Conservation (phyloP, 2,888 invertebrate species). For the Rhagonycha fulva region DNA sequence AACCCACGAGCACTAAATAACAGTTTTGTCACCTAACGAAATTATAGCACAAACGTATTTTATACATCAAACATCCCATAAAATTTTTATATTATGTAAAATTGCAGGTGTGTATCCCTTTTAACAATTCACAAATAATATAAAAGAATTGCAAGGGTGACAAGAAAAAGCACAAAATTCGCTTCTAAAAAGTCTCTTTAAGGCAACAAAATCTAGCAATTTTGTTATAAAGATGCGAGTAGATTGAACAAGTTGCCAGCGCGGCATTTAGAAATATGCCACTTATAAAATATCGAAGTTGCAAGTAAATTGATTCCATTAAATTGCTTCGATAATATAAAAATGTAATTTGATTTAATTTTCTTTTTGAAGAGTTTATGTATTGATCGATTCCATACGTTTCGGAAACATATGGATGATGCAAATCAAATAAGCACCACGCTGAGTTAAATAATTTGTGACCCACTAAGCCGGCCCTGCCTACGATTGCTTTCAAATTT, state of each 20-base stretch:
- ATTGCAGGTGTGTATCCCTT: neutral
- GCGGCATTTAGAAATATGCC: constrained; percentile 3
- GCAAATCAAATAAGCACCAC: neutral
- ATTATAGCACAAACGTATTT: neutral
- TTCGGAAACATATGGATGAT: neutral
- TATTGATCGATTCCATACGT: neutral
- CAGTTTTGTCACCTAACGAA: neutral
- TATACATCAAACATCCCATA: neutral
- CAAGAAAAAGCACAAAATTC: constrained; percentile 7
- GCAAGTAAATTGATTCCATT: neutral
- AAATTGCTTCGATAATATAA: neutral
- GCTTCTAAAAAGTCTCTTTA: constrained; percentile 8
- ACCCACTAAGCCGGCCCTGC: neutral
- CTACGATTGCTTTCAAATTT: neutral
- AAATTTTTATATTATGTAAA: neutral
- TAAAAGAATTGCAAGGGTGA: constrained; percentile 3
- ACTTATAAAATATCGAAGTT: neutral
- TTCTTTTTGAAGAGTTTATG: neutral
- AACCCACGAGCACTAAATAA: neutral
- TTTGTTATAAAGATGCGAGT: constrained; percentile 1
- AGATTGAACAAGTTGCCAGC: constrained; percentile 3
- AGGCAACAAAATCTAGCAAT: constrained; percentile 12
- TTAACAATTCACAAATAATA: neutral
- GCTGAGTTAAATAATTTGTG: neutral
- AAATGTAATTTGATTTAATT: neutral